phyloP scores from a whole-genome alignment of 92 coral and sea anemone genomes.

The Porites lobata region DNA sequence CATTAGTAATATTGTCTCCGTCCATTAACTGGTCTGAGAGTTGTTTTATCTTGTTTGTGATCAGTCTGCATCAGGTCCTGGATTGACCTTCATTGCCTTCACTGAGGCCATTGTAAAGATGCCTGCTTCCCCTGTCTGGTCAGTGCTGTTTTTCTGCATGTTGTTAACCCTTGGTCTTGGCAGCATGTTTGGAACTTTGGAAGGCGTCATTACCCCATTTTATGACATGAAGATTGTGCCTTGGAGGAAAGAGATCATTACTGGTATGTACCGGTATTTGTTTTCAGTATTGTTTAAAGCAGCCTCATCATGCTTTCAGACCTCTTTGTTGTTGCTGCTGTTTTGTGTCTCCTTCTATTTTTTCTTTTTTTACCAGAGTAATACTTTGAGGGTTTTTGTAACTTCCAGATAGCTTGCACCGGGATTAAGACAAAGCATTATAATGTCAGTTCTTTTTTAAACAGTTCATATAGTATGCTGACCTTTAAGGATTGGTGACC shows the following conservation, averaged over 20 bases:
- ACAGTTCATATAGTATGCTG: no score
- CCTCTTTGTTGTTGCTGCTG: no score
- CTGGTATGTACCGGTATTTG: constrained; percentile 58
- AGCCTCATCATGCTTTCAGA: no score
- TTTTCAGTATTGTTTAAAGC: not conserved
- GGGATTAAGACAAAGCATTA: no score
- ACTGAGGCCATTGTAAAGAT: constrained; percentile 94
- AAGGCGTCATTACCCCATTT: constrained; percentile 91
- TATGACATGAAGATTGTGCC: constrained; percentile 88
- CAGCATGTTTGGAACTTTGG: constrained; percentile 96
- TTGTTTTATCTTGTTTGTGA: not conserved
- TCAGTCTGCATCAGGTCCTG: constrained; percentile 95
- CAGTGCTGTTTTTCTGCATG: constrained; percentile 95
- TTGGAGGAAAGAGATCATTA: constrained; percentile 88
- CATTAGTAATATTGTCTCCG: not conserved
- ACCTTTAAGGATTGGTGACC: no score
- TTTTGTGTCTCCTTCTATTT: no score
- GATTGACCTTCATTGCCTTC: constrained; percentile 96
- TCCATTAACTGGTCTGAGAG: no score
- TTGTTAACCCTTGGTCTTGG: constrained; percentile 96
- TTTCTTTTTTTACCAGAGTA: no score
- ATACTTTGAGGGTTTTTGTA: no score
- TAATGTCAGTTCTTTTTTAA: no score
- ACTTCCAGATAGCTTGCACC: no score
- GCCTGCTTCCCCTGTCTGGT: constrained; percentile 96